A percentile compares a stretch with the other conserved stretches of the same genome.
Evolutionary conservation across 2,888 invertebrate species (phyloP).

Genomic region (Subacronicta megacephala): DNA sequence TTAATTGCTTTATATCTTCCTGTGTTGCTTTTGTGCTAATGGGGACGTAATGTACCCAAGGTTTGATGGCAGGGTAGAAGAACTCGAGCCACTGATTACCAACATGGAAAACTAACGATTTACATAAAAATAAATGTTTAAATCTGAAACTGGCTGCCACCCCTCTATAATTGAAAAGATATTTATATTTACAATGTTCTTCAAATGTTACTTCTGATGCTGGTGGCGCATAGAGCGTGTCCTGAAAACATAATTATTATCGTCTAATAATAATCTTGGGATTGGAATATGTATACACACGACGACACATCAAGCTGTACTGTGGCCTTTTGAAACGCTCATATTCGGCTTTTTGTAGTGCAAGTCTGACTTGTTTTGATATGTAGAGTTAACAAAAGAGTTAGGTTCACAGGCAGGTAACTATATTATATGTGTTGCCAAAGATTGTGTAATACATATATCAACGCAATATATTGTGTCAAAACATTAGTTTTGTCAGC

Average conservation of each 20-base stretch:
- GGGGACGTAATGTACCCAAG: slow-evolving; percentile 99
- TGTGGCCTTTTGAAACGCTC: no score
- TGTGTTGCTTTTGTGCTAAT: slow-evolving; percentile 91
- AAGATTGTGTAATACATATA: no score
- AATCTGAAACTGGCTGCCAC: slow-evolving; percentile 99
- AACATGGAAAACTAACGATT: slow-evolving; percentile 97
- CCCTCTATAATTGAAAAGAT: slow-evolving; percentile 98
- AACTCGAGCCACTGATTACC: slow-evolving; percentile 98
- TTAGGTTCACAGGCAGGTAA: no score
- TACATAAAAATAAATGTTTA: slow-evolving; percentile 98
- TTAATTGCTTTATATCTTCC: slow-evolving; percentile 92
- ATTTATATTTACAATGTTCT: slow-evolving; percentile 97
- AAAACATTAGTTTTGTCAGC: no score
- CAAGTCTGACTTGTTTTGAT: no score
- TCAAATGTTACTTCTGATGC: slow-evolving; percentile 96
- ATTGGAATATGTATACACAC: no score
- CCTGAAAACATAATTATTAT: slow-evolving; percentile 84
- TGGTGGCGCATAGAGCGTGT: slow-evolving; percentile 95
- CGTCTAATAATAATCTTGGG: no score
- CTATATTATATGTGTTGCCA: no score
- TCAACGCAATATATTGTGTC: no score
- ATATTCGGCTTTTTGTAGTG: no score
- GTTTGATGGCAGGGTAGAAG: slow-evolving; percentile 96
- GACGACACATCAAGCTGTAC: no score
- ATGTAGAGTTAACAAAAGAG: no score